These are phyloP conservation scores for Chaetodon auriga DNA, from an alignment of 2,113 vertebrate species.

Conservation along the genomic window DNA sequence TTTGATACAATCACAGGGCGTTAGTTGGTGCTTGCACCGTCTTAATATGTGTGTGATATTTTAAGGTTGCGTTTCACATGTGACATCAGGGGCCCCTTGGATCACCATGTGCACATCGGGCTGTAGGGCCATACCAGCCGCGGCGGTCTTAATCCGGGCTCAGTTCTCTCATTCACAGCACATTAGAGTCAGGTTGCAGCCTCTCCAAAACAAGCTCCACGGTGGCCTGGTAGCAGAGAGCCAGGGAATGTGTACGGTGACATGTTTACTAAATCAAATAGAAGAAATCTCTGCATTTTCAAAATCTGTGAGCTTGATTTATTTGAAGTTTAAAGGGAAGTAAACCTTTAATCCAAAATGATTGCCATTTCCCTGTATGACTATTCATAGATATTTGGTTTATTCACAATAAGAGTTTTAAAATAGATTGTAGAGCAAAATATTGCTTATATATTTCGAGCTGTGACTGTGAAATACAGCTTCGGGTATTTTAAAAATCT, in stretches of 20 bases:
- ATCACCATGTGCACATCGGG: slow-evolving; percentile 44
- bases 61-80: slow-evolving; percentile 76
- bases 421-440: neutral
- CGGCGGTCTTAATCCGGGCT: slow-evolving; percentile 77
- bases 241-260: slow-evolving; percentile 37
- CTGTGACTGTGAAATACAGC: slow-evolving; percentile 12
- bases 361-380: neutral
- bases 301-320: slow-evolving; percentile 3
- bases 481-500: neutral
- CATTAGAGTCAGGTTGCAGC: slow-evolving; percentile 81
- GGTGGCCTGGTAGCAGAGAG: slow-evolving; percentile 67
- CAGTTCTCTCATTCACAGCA: slow-evolving; percentile 80
- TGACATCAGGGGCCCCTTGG: slow-evolving; percentile 49
- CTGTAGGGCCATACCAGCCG: slow-evolving; percentile 66
- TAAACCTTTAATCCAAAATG: neutral
- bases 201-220: slow-evolving; percentile 61
- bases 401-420: neutral
- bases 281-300: slow-evolving; percentile 14
- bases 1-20: slow-evolving; percentile 26
- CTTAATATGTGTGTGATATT: slow-evolving; percentile 66
- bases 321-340: neutral
- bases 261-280: slow-evolving; percentile 50
- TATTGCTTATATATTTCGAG: neutral
- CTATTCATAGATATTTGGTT: neutral
- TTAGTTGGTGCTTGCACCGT: slow-evolving; percentile 40